Base-by-base conservation (phyloP, 1,140 invertebrate genomes). In the Micrasema minimum region DNA sequence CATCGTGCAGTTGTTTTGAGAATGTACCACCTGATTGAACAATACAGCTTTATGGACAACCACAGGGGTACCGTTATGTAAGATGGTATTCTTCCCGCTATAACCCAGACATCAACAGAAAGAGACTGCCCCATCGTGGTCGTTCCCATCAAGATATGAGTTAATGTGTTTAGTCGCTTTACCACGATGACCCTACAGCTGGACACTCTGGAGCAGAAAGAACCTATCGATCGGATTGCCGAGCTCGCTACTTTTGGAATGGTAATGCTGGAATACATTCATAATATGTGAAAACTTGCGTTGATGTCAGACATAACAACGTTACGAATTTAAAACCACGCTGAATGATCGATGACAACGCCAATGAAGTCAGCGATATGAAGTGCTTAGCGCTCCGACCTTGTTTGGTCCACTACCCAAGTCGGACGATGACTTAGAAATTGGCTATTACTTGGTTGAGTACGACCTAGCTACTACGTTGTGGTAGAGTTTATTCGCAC, bases 401-500 rank as follows among this genome's bases (percentile, higher is more conserved):
- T n/a, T 51, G n/a, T 51, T 51, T 20, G 48, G 48, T n/a, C 46
- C 46, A 20, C 46, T 48, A 20, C 46, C 46, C 6, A 5, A 5
- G 5, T 48, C 46, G 64, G 11, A 77, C 65, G 71, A 71, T n/a
- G 76, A 76, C 2, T n/a, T n/a, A 77, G 78, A 1, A 77, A 77
- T 0, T 66, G 78, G 11, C 69, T 80, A 2, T 22, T 80, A 4
- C 68, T 79, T 0, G n/a, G 68, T 70, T 1, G 78, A 80, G 61
- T n/a, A n/a, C n/a, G 80, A 80, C 35, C 71, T 77, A 0, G 46
- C 66, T 0, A 76, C 59, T n/a, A 76, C 37, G 75, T 77, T 2
- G 77, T n/a, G 77, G 76, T 82, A 1, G 79, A 81, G 59, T 23
- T n/a, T 80, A 14, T 77, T 78, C 22, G 48, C 80, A 0, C 18